Evolutionary conservation across 2,113 vertebrate genomes (phyloP).

Genomic region (Bujurquina vittata): DNA sequence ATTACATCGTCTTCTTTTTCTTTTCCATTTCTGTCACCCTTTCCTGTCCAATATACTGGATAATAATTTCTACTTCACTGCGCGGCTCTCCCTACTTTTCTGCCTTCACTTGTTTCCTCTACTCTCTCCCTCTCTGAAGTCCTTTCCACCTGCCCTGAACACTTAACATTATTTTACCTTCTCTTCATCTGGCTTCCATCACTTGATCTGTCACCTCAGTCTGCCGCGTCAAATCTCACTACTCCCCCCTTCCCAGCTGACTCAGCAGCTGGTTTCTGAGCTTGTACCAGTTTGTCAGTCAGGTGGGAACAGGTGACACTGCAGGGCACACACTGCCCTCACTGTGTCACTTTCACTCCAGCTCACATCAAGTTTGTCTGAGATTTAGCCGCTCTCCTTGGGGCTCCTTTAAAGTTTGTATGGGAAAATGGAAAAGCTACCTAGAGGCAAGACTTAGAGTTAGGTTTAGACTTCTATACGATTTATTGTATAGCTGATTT

Average conservation of each 20-base stretch:
- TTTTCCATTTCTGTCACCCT: conserved; percentile 3
- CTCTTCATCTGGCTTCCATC: conserved; percentile 33
- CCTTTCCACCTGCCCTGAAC: conserved; percentile 26
- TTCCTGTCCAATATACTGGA: not conserved
- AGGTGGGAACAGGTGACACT: conserved; percentile 68
- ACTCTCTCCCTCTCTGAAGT: not conserved
- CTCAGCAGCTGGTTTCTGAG: conserved; percentile 61
- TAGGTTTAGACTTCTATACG: not conserved
- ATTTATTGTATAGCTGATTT: not conserved
- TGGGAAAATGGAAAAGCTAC: not conserved
- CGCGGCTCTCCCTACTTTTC: not conserved
- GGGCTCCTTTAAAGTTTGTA: conserved; percentile 46
- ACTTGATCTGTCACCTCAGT: conserved; percentile 41
- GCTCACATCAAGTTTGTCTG: conserved; percentile 55
- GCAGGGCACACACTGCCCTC: conserved; percentile 61
- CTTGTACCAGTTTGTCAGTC: conserved; percentile 51
- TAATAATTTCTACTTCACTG: conserved; percentile 5
- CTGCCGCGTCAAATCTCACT: not conserved
- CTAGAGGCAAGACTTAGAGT: conserved; percentile 10
- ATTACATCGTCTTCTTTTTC: conserved; percentile 34
- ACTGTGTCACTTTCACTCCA: conserved; percentile 67
- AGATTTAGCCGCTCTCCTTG: conserved; percentile 33
- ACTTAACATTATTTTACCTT: conserved; percentile 56
- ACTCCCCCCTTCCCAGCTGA: conserved; percentile 27
- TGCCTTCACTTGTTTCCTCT: not conserved